A percentile compares a stretch with the other conserved stretches of the same genome.
Conservation (phyloP, 2,797 vertebrate genomes). For the Mareca strepera region DNA sequence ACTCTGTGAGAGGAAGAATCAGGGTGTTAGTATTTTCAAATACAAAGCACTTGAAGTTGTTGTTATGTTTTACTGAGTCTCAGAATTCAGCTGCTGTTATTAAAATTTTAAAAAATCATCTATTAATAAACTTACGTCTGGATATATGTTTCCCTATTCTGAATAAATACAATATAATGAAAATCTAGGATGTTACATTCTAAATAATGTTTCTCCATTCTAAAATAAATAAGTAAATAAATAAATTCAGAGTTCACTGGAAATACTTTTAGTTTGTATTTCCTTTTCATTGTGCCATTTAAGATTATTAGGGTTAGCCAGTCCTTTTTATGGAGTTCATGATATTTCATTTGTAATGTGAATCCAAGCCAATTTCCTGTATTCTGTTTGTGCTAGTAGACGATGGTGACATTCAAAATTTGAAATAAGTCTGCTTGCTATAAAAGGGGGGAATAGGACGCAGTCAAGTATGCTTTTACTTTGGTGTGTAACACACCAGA, state of each 20-base stretch:
- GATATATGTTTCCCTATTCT: conserved; percentile 18
- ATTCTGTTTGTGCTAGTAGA: background rate
- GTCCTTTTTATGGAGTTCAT: background rate
- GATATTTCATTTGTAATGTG: background rate
- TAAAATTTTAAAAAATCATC: background rate
- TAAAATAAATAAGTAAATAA: background rate
- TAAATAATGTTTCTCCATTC: background rate
- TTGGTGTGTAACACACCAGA: background rate
- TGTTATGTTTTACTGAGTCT: background rate
- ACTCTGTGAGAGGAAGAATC: background rate
- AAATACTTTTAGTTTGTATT: background rate
- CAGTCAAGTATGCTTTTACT: background rate
- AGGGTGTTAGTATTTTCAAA: background rate
- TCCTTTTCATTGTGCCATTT: background rate
- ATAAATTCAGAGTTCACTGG: background rate
- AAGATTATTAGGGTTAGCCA: background rate
- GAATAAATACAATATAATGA: background rate
- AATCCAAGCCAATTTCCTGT: background rate
- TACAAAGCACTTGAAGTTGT: background rate
- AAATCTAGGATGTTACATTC: background rate
- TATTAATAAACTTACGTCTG: background rate
- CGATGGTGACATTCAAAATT: background rate
- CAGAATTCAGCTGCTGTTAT: background rate
- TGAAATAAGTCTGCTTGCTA: background rate
- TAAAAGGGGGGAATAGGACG: too few relatives aligned